These are phyloP conservation scores for Hemistola chrysoprasaria DNA, from an alignment of 2,888 invertebrate genomes.

Conservation along the genomic window DNA sequence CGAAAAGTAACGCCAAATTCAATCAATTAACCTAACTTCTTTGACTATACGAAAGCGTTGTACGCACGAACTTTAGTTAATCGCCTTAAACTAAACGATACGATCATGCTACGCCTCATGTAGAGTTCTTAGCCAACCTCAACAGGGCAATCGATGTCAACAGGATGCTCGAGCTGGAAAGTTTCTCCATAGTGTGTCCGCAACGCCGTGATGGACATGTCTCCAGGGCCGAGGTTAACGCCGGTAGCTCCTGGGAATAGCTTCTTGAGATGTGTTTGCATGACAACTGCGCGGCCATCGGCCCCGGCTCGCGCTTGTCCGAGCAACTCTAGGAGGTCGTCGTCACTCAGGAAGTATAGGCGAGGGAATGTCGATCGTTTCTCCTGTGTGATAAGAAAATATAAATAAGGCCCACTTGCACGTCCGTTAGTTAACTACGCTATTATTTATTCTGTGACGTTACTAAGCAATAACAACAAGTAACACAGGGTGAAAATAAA, in stretches of 20 bases:
- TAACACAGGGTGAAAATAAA: too few relatives aligned
- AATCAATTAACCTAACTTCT: too few relatives aligned
- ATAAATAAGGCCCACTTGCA: too few relatives aligned
- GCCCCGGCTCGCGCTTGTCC: constrained; percentile 92
- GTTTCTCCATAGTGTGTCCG: constrained; percentile 89
- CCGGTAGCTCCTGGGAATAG: constrained; percentile 95
- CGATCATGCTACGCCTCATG: too few relatives aligned
- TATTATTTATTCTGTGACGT: too few relatives aligned
- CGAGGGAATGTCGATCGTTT: constrained; percentile 97
- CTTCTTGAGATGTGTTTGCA: constrained; percentile 97
- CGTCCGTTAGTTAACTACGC: too few relatives aligned
- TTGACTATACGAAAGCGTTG: too few relatives aligned
- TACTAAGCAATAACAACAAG: too few relatives aligned
- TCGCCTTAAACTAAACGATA: too few relatives aligned
- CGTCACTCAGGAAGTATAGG: constrained; percentile 98
- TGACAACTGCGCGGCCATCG: constrained; percentile 85
- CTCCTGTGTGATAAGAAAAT: constrained; percentile 81
- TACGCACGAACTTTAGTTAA: too few relatives aligned
- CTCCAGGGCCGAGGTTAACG: constrained; percentile 85
- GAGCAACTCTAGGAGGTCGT: constrained; percentile 97
- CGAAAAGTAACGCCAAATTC: too few relatives aligned
- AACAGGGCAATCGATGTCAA: constrained; percentile 88
- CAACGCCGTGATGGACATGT: constrained; percentile 84
- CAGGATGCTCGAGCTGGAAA: constrained; percentile 85
- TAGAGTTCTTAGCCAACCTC: constrained; percentile 79